phyloP scores from a whole-genome alignment of 1,140 invertebrate species.

The Streblospio benedicti region DNA sequence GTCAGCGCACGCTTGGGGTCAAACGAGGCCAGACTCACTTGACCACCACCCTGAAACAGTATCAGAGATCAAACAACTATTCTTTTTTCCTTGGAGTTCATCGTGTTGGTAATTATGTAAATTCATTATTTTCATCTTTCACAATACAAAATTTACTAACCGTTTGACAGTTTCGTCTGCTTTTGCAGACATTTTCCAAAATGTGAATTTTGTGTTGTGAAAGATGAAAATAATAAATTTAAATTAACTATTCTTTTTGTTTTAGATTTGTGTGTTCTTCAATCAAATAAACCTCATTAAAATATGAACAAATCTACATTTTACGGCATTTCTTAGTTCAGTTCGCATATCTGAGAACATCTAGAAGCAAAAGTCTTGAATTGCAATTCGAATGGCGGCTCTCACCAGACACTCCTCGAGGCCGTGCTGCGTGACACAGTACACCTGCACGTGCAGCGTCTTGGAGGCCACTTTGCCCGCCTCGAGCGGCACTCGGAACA shows the following conservation, averaged over 20 bases:
- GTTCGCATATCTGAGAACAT: no score
- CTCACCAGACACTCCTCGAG: conserved; percentile 42
- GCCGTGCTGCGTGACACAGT: conserved; percentile 51
- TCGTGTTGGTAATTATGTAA: neutral
- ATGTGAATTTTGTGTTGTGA: no score
- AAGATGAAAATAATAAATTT: neutral
- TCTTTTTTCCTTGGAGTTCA: neutral
- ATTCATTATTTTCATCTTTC: no score
- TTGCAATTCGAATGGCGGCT: neutral
- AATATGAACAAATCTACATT: no score
- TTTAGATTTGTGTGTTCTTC: no score
- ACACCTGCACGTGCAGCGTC: conserved; percentile 81
- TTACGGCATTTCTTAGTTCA: no score
- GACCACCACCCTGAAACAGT: conserved; percentile 80
- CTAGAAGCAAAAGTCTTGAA: no score
- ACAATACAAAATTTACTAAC: no score
- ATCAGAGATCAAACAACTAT: conserved; percentile 18
- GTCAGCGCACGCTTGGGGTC: conserved; percentile 67
- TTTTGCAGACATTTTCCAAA: no score
- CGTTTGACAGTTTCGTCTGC: no score
- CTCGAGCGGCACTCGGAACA: conserved; percentile 65
- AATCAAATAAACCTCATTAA: no score
- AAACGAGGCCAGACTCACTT: conserved; percentile 91
- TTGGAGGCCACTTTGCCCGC: conserved; percentile 69
- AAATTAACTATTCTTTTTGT: no score